A percentile compares a stretch with the other conserved stretches of the same genome.
phyloP scores from a whole-genome alignment of 2,888 invertebrate species.

The Mylabris sibirica region DNA sequence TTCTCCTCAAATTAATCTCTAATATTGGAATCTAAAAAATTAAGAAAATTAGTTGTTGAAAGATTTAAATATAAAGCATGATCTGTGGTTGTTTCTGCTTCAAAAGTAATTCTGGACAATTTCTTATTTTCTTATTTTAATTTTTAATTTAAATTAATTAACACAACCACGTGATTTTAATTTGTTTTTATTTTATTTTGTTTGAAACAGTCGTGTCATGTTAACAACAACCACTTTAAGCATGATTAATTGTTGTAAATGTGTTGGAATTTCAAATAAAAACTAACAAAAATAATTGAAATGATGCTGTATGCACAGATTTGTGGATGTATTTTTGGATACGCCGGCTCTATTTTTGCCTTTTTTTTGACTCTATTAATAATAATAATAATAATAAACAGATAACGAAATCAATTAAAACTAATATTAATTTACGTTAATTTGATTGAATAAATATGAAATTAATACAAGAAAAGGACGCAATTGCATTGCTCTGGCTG shows the following conservation, averaged over 20 bases:
- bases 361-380: neutral
- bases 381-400: neutral
- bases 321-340: slow-evolving; percentile 42
- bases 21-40: neutral
- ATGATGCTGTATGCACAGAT: slow-evolving; percentile 35
- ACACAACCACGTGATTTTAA: neutral
- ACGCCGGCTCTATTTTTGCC: slow-evolving; percentile 26
- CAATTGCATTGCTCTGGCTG: slow-evolving; percentile 47
- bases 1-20: neutral
- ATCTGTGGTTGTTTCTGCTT: slow-evolving; percentile 5
- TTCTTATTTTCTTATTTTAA: neutral
- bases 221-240: slow-evolving; percentile 34
- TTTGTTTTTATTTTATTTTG: neutral
- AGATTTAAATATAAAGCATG: slow-evolving; percentile 3
- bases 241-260: slow-evolving; percentile 37
- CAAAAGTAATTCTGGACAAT: neutral
- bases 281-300: neutral
- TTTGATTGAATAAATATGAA: neutral
- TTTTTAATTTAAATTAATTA: neutral
- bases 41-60: slow-evolving; percentile 3
- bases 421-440: neutral
- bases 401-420: neutral
- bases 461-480: slow-evolving; percentile 31
- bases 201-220: neutral
- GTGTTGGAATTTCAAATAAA: slow-evolving; percentile 20